Base-by-base conservation (phyloP, 2,888 invertebrate genomes). In the Platycheirus albimanus region DNA sequence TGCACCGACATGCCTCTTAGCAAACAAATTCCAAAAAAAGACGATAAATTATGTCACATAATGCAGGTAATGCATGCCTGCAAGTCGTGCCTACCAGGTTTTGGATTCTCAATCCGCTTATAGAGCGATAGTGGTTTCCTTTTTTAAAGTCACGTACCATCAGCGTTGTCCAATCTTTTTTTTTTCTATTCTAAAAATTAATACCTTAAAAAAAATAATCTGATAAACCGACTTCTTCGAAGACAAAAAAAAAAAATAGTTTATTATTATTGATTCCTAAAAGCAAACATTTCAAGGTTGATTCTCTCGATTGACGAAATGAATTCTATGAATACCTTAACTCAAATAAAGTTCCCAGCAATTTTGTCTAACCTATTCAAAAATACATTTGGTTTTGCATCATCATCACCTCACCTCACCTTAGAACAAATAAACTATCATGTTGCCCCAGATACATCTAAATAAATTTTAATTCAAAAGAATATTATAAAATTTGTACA, bases 141-240 rank as follows among this genome's bases (percentile, higher is more conserved):
- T 64, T 45, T 43, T 49, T 63, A 70, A 64, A 64, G 75, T 80
- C 80, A 80, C 75, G 80, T 80, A 80, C 30, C 5, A 7, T 7
- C 24, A 4, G 41, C 49, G 49, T 47, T 54, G 51, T 58, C 70
- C 51, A 63, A 80, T 52, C 7, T 36, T 56, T 4, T 71, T 5
- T 52, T 43, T 20, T 52, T 7, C 15, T 58, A 10, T 58, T 7
- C 1, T 11, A 28, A 2, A 24, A 58, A 41, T 41, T 58, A n/a
- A n/a, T n/a, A n/a, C n/a, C n/a, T 36, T 28, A 2, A 28, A 58
- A 58, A 41, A 15, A 24, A 41, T 41, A 13, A 36, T 11, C 38
- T n/a, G 15, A 51, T 51, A 15, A 28, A 52, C 11, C 24, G 24
- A 24, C 24, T 33, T n/a, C 2, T 7, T 10, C 11, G 8, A 54